These are phyloP conservation scores for Saguinus imperator DNA, from an alignment of 2,113 vertebrate genomes.

Conservation along the genomic window DNA sequence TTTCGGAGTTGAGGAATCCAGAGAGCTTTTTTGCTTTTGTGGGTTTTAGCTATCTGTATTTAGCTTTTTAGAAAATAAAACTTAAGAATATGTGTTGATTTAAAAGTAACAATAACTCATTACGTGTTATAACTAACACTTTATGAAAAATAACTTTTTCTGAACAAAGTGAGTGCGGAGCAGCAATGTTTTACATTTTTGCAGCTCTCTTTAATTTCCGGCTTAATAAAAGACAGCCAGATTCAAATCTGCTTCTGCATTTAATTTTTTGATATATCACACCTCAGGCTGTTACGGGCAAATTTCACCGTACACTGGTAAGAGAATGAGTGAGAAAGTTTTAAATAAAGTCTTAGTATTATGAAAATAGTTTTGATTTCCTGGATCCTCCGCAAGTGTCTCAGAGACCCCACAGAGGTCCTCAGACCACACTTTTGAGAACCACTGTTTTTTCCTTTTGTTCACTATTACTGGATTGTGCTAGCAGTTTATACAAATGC, in stretches of 20 bases:
- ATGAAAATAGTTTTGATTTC: background rate
- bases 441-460: background rate
- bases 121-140: background rate
- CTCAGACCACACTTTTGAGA: background rate
- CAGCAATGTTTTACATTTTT: background rate
- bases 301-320: background rate
- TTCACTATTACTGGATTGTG: slow-evolving; percentile 66
- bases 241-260: background rate
- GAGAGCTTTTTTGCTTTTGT: background rate
- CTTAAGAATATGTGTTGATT: background rate
- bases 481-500: slow-evolving; percentile 76
- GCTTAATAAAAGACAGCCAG: background rate
- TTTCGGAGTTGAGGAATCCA: background rate
- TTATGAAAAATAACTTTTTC: background rate
- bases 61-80: background rate
- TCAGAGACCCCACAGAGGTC: background rate
- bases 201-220: background rate
- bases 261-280: background rate
- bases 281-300: background rate
- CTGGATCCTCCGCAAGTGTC: background rate
- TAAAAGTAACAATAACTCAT: background rate
- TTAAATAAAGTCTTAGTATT: background rate
- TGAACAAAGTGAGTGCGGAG: background rate
- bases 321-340: background rate
- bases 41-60: background rate